Evolutionary conservation across 1,140 invertebrate genomes (phyloP).

Genomic region (Zophobas morio): DNA sequence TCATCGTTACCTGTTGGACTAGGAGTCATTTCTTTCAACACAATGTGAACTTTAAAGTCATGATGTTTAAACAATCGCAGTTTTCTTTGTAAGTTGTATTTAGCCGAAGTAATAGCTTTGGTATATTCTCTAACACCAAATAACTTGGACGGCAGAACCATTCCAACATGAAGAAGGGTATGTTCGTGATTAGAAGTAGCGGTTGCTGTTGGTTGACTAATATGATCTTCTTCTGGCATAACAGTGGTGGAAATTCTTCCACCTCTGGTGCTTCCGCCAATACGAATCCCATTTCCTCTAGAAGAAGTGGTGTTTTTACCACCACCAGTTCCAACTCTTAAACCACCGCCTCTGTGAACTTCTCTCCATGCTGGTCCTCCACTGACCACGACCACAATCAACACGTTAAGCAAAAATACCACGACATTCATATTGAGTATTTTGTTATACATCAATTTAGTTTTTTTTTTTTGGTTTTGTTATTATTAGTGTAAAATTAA

Average conservation of each 20-base stretch:
- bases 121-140: conserved; percentile 82
- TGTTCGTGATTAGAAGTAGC: conserved; percentile 53
- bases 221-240: conserved; percentile 61
- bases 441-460: conserved; percentile 31
- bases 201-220: conserved; percentile 59
- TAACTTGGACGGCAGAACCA: conserved; percentile 83
- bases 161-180: conserved; percentile 72
- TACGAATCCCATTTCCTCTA: conserved; percentile 62
- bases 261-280: conserved; percentile 61
- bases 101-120: conserved; percentile 78
- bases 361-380: conserved; percentile 67
- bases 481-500: too few relatives aligned
- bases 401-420: conserved; percentile 62
- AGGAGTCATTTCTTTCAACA: conserved; percentile 82
- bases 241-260: conserved; percentile 59
- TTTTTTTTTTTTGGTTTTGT: conserved; percentile 34
- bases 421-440: conserved; percentile 58
- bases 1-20: conserved; percentile 80
- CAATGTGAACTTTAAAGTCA: conserved; percentile 78
- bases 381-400: conserved; percentile 67
- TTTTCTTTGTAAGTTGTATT: conserved; percentile 76
- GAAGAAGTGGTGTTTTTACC: conserved; percentile 56
- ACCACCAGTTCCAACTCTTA: conserved; percentile 65
- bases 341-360: conserved; percentile 66
- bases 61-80: conserved; percentile 78